Base-by-base conservation (phyloP, 2,888 invertebrate species). In the Ptychoptera contaminata region DNA sequence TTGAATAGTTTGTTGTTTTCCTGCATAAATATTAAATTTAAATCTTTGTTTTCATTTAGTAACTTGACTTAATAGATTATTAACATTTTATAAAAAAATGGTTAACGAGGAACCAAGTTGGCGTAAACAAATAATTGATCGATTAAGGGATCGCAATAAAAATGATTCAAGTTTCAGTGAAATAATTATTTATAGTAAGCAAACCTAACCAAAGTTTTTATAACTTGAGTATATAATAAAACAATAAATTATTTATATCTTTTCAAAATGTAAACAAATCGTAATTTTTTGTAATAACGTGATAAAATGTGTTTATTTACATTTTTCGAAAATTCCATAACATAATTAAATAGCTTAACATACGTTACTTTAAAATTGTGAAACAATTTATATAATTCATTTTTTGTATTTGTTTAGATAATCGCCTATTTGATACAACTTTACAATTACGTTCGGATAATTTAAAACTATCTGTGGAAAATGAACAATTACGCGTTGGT, bases 371-470 rank as follows among this genome's bases (percentile, higher is more conserved):
- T n/a, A n/a, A n/a, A 37, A n/a, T 15, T 15, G 12, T 15, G n/a
- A 11, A 16, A 11, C 12, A 16, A 39, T 4, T 29, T 12, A n/a
- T 23, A n/a, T 14, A n/a, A 23, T 23, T 40, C 3, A 16, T 8
- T n/a, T n/a, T 29, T 2, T 39, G 8, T 29, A 11, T 16, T 39
- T 16, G 11, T 29, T n/a, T 16, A 91, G 92, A 92, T 66, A 90
- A 85, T 65, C 77, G 82, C 53, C 68, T 92, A 40, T 84, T 88
- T 65, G 92, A 93, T 60, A 80, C 74, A 64, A 78, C 82, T 16
- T 83, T 84, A 55, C 76, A 80, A 37, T 64, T 92, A 45, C 79
- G 82, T 57, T 72, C 78, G 52, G 87, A 91, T 67, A 92, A 91
- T 62, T 69, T 88, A 23, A 86, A 88, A 52, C 68, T 92, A 32